phyloP scores from a whole-genome alignment of 2,888 invertebrate species.

The Pseudococcus longispinus region DNA sequence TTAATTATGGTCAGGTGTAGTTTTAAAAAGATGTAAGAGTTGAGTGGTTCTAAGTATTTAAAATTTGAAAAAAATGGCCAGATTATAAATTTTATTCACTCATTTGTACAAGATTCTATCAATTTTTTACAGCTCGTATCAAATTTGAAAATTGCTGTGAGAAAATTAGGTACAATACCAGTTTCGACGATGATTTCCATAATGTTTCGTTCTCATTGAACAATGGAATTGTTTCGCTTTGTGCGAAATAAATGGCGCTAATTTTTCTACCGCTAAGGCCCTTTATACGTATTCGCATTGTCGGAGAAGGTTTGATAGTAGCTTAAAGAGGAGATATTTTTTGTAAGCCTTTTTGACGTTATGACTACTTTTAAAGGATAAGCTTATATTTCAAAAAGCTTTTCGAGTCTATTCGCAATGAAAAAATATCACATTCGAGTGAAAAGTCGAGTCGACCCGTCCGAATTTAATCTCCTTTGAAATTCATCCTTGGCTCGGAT shows the following conservation, averaged over 20 bases:
- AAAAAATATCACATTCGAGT: neutral
- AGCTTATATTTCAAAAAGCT: slow-evolving; percentile 3
- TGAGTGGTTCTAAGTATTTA: too few species aligned
- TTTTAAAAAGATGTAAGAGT: too few species aligned
- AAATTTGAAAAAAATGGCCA: too few species aligned
- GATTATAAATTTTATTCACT: too few species aligned
- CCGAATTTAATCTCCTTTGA: neutral
- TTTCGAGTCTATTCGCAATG: neutral
- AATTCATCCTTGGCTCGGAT: neutral
- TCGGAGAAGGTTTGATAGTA: neutral
- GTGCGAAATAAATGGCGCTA: neutral
- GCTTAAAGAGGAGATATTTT: neutral
- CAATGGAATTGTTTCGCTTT: neutral
- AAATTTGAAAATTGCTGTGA: too few species aligned
- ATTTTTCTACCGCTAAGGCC: neutral
- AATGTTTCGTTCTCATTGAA: neutral
- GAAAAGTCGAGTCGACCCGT: neutral
- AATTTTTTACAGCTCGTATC: too few species aligned
- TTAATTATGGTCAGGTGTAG: too few species aligned
- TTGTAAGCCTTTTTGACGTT: neutral
- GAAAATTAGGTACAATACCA: neutral
- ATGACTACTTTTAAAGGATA: neutral
- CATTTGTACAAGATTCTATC: too few species aligned
- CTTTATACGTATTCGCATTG: neutral
- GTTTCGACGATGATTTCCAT: neutral